These are phyloP conservation scores for Campylomormyrus tamandua DNA, from an alignment of 2,113 vertebrate genomes.

Conservation along the genomic window DNA sequence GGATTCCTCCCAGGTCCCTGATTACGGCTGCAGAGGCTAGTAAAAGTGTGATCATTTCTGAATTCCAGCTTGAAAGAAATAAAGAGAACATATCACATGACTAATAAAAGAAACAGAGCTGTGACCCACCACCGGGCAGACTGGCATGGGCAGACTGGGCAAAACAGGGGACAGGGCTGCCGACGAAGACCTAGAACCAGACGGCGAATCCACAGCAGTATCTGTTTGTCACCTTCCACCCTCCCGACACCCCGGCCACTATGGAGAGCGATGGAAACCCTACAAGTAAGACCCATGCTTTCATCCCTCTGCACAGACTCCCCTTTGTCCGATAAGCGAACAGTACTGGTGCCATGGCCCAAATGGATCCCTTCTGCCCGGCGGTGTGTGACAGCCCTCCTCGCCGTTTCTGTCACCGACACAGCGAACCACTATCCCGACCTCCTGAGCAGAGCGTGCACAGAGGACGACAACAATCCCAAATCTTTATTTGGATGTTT, in stretches of 20 bases:
- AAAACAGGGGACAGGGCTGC: not conserved
- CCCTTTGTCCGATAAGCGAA: not conserved
- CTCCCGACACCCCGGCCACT: not conserved
- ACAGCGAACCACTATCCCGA: not conserved
- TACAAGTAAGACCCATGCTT: not conserved
- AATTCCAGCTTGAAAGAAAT: not conserved
- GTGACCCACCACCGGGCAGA: not conserved
- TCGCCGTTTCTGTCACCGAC: not conserved
- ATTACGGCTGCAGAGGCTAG: not conserved
- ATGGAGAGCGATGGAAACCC: not conserved
- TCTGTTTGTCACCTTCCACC: not conserved
- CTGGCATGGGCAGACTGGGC: not conserved
- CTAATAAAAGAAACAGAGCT: not conserved
- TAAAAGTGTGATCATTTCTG: not conserved
- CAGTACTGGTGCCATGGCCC: not conserved
- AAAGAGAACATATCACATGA: not conserved
- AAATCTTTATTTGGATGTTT: not conserved
- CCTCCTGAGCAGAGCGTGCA: not conserved
- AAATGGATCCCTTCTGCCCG: not conserved
- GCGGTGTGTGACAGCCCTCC: not conserved
- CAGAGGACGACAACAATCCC: not conserved
- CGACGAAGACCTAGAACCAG: not conserved
- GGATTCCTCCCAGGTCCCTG: not conserved
- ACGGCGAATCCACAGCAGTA: not conserved
- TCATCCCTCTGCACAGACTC: not conserved